Base-by-base conservation (phyloP, 2,113 vertebrate species). In the Tretioscincus oriximinensis region DNA sequence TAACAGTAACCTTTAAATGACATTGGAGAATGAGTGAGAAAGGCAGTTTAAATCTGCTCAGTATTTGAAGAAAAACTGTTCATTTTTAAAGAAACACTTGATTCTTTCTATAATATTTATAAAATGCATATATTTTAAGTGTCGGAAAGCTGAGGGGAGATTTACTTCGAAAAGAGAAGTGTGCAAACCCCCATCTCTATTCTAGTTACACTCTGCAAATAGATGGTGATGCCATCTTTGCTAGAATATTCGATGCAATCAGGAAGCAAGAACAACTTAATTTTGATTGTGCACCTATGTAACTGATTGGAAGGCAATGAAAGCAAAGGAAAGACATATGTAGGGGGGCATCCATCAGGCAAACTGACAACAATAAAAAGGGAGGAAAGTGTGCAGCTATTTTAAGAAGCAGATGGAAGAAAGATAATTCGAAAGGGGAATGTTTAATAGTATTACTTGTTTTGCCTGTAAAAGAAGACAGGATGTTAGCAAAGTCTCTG, bases 1-100 rank as follows among this genome's bases (percentile, higher is more conserved):
- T 14, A 41, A 65, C 4, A 41, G 60, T 74, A 86, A 84, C 82
- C 82, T 91, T 83, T 83, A 89, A 87, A 86, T 88, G 89, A 90
- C 88, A 79, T 81, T 88, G 90, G 31, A 70, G 77, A 60, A n/a
- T 69, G 80, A 47, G 41, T 76, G 21, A 12, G 51, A n/a, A 7
- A 51, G 9, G n/a, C 29, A 1, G 54, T 64, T 35, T 0, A 63
- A 74, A 73, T 14, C 54, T 67, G 54, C 74, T 76, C 41, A 77
- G 28, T 0, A 0, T 68, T 65, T 72, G 65, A 81, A 74, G 31
- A 65, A 2, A 8, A 4, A 9, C 24, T 84, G 28, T 86, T 81
- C 29, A 58, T 58, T 58, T 58, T 58, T 58, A 58, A 58, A 58
- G 54, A 58, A 58, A 58, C 54, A 18, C 4, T 58, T 58, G 18